Percentiles rank a stretch among this genome's conserved stretches.
Evolutionary conservation across 2,797 vertebrate genomes (phyloP).

Genomic region (Dicrostonyx torquatus): DNA sequence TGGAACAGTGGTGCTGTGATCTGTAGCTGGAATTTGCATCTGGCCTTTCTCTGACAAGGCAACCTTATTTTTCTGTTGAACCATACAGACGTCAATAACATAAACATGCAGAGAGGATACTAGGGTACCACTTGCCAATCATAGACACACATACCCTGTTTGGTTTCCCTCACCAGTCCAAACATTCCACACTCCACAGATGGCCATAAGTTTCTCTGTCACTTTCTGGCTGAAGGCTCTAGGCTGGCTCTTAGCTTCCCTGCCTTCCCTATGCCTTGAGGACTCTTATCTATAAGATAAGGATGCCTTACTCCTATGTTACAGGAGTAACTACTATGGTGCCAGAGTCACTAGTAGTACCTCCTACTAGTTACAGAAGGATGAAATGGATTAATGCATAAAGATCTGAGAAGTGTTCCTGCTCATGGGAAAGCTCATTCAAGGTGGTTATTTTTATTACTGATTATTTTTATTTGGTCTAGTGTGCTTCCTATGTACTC

Average conservation of each 20-base stretch:
- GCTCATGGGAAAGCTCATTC: background rate
- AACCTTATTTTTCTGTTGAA: background rate
- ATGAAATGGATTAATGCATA: background rate
- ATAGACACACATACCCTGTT: background rate
- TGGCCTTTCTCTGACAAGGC: background rate
- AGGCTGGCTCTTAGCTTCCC: background rate
- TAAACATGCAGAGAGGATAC: background rate
- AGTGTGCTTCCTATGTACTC: background rate
- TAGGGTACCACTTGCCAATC: background rate
- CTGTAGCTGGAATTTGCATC: background rate
- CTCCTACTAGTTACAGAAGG: background rate
- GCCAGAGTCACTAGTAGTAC: background rate
- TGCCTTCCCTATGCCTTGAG: background rate
- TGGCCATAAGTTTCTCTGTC: background rate
- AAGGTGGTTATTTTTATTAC: background rate
- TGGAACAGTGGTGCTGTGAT: background rate
- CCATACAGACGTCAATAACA: background rate
- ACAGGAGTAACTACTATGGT: background rate
- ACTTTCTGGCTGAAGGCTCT: background rate
- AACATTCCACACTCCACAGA: background rate
- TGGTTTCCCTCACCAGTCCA: background rate
- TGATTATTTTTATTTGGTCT: background rate
- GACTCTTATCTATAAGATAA: background rate
- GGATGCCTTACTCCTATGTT: background rate
- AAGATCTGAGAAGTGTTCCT: background rate